A percentile compares a stretch with the other conserved stretches of the same genome.
Evolutionary conservation across 2,888 invertebrate genomes (phyloP).

Genomic region (Mimas tiliae): DNA sequence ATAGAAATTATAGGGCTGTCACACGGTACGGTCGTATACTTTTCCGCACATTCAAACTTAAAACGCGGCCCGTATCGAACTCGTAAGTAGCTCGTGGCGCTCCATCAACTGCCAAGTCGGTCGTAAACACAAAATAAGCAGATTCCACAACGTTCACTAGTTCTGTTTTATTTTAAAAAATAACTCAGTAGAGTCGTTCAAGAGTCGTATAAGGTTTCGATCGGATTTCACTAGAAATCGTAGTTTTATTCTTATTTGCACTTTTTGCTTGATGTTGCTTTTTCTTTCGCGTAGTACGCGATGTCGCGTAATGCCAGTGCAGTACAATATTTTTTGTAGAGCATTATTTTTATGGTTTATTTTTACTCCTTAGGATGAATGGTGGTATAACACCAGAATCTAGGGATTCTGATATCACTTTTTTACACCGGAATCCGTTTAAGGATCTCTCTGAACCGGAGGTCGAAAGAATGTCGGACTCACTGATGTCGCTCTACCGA

Average conservation of each 20-base stretch:
- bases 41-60: slow-evolving; percentile 32
- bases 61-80: slow-evolving; percentile 39
- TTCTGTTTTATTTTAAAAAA: slow-evolving; percentile 27
- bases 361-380: too few relatives aligned
- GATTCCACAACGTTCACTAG: slow-evolving; percentile 33
- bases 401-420: too few relatives aligned
- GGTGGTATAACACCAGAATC: too few relatives aligned
- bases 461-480: too few relatives aligned
- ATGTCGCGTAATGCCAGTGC: too few relatives aligned
- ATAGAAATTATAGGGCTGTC: neutral
- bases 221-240: neutral
- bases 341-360: too few relatives aligned
- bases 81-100: slow-evolving; percentile 40
- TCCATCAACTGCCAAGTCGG: slow-evolving; percentile 47
- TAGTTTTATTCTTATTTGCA: neutral
- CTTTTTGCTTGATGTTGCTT: neutral
- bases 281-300: neutral
- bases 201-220: neutral
- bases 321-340: too few relatives aligned
- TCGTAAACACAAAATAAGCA: slow-evolving; percentile 47
- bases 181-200: neutral
- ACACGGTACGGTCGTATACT: slow-evolving; percentile 32
- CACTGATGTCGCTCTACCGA: too few relatives aligned
- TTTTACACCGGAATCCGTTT: too few relatives aligned
- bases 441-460: too few relatives aligned